phyloP scores from a whole-genome alignment of 2,113 vertebrate species.

The Nannobrachium achirus region DNA sequence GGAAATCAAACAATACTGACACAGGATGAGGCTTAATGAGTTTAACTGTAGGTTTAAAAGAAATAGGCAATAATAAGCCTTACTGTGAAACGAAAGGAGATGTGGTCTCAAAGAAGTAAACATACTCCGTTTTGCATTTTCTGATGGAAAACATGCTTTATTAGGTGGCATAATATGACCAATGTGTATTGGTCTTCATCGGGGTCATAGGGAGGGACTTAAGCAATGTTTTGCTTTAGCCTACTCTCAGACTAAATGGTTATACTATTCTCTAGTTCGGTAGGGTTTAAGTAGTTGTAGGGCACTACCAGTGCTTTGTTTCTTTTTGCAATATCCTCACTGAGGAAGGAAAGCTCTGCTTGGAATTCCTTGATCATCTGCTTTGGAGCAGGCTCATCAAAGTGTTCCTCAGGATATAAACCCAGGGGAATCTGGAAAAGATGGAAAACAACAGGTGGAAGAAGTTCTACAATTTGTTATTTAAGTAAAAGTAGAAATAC shows the following conservation, averaged over 20 bases:
- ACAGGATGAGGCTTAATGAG: no score
- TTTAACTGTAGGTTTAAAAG: no score
- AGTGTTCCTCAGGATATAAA: conserved; percentile 48
- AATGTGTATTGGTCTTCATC: no score
- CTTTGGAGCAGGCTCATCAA: conserved; percentile 38
- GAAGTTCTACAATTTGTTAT: no score
- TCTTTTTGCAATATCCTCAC: conserved; percentile 41
- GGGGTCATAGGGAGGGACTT: conserved; percentile 9
- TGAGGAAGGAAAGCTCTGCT: conserved; percentile 44
- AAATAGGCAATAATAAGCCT: no score
- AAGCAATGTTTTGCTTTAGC: neutral
- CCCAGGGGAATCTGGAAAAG: conserved; percentile 55
- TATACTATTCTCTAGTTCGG: neutral
- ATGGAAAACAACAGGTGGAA: neutral
- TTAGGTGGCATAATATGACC: no score
- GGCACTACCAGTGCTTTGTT: conserved; percentile 36
- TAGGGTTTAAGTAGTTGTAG: neutral
- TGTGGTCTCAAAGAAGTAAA: no score
- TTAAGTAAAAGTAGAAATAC: no score
- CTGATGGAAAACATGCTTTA: no score
- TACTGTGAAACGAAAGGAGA: no score
- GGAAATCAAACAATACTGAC: no score
- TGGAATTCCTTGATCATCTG: conserved; percentile 54
- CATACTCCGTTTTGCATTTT: no score
- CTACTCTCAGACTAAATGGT: neutral